phyloP scores from a whole-genome alignment of 2,113 vertebrate species.

The Myxocyprinus asiaticus region DNA sequence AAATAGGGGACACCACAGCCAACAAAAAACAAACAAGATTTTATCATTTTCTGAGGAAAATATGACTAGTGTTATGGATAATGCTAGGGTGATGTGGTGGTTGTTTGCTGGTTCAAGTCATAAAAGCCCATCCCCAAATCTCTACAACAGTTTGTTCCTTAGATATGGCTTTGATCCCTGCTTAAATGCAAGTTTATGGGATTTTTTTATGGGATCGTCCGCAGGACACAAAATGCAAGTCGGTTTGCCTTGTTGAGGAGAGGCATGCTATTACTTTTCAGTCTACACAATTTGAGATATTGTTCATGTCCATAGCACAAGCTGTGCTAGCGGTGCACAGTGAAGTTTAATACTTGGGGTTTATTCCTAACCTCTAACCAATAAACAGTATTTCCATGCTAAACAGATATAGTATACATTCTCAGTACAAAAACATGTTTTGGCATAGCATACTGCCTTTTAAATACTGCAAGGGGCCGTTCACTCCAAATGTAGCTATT shows the following conservation, averaged over 20 bases:
- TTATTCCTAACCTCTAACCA: background rate
- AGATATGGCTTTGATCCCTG: background rate
- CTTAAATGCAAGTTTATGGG: too few relatives aligned
- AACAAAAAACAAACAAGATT: too few relatives aligned
- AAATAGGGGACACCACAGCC: too few relatives aligned
- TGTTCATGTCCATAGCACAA: background rate
- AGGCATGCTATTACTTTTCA: too few relatives aligned
- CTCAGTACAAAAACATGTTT: background rate
- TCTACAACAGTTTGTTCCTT: background rate
- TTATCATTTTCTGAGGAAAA: too few relatives aligned
- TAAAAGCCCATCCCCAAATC: background rate
- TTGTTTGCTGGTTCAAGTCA: too few relatives aligned
- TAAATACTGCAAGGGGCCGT: too few relatives aligned
- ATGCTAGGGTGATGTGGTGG: too few relatives aligned
- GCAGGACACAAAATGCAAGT: background rate
- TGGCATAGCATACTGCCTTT: too few relatives aligned
- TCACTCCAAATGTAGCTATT: too few relatives aligned
- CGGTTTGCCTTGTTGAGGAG: background rate
- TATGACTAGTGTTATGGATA: too few relatives aligned
- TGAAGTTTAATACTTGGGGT: background rate
- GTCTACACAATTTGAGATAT: background rate
- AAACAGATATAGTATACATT: background rate
- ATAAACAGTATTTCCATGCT: background rate
- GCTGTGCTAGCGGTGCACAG: background rate
- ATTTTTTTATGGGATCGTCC: too few relatives aligned